phyloP scores from a whole-genome alignment of 92 coral and sea anemone genomes.

The Epizoanthus illoricatus region DNA sequence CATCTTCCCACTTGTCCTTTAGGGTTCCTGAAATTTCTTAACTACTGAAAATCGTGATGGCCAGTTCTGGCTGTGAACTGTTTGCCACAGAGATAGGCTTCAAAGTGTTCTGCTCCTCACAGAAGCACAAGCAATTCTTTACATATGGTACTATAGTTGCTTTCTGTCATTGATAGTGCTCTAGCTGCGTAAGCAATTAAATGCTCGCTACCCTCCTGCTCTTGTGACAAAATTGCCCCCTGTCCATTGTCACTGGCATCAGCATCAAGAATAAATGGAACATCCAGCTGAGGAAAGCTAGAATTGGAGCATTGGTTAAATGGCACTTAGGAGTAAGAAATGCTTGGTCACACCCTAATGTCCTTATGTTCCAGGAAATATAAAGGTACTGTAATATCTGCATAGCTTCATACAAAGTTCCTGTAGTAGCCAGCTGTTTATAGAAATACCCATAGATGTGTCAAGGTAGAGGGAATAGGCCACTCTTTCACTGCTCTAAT shows the following conservation, averaged over 20 bases:
- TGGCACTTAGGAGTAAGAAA: too few relatives aligned
- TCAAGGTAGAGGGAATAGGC: constrained; percentile 5
- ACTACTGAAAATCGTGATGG: constrained; percentile 29
- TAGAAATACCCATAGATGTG: constrained; percentile 36
- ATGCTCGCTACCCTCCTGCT: too few relatives aligned
- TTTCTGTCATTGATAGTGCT: constrained; percentile 5
- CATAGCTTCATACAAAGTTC: constrained; percentile 42
- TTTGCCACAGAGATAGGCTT: background rate
- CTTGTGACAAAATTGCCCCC: constrained; percentile 26
- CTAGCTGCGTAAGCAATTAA: too few relatives aligned
- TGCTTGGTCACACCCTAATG: too few relatives aligned
- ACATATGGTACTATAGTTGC: constrained; percentile 20
- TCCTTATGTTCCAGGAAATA: too few relatives aligned
- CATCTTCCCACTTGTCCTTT: background rate
- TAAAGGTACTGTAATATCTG: background rate
- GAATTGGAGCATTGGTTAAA: too few relatives aligned
- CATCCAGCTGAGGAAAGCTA: constrained; percentile 10
- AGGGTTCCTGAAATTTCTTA: constrained; percentile 29
- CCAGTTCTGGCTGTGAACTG: constrained; percentile 26
- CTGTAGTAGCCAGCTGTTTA: constrained; percentile 39
- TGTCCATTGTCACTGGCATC: constrained; percentile 36
- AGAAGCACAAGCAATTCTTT: constrained; percentile 27
- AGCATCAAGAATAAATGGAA: constrained; percentile 41
- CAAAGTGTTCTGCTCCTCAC: constrained; percentile 23
- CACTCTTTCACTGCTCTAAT: constrained; percentile 25